Conservation (phyloP, 2,113 vertebrate species). For the Climacteris rufus region DNA sequence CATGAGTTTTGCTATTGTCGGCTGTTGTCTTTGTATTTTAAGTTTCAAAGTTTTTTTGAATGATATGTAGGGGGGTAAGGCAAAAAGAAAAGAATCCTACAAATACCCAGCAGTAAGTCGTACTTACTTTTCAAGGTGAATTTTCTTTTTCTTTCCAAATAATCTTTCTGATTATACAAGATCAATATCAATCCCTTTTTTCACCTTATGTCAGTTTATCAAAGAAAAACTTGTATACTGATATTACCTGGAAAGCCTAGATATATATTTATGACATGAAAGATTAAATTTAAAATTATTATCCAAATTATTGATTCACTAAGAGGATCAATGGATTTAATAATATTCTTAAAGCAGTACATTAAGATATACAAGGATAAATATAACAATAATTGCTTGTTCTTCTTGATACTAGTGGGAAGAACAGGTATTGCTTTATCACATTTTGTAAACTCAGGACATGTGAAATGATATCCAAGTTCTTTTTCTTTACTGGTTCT, state of each 20-base stretch:
- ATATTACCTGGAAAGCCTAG: background rate
- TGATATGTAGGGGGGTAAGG: background rate
- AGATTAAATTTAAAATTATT: conserved; percentile 53
- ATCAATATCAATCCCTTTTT: background rate
- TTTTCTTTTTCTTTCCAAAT: background rate
- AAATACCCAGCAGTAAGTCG: background rate
- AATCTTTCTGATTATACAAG: background rate
- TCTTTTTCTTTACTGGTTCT: background rate
- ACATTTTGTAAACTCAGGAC: background rate
- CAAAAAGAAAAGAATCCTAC: background rate
- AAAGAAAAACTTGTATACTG: background rate
- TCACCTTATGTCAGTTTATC: background rate
- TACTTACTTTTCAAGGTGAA: background rate
- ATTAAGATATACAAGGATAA: background rate
- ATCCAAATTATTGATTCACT: conserved; percentile 44
- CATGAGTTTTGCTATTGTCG: background rate
- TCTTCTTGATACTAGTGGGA: background rate
- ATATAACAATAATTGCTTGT: background rate
- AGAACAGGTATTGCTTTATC: background rate
- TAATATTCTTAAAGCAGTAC: conserved; percentile 38
- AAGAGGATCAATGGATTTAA: conserved; percentile 57
- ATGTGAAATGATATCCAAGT: background rate
- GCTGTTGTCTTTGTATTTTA: background rate
- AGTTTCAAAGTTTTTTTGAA: background rate
- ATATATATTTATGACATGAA: conserved; percentile 1